These are phyloP conservation scores for Aselliscus stoliczkanus DNA, from an alignment of 2,797 vertebrate genomes.

Conservation along the genomic window DNA sequence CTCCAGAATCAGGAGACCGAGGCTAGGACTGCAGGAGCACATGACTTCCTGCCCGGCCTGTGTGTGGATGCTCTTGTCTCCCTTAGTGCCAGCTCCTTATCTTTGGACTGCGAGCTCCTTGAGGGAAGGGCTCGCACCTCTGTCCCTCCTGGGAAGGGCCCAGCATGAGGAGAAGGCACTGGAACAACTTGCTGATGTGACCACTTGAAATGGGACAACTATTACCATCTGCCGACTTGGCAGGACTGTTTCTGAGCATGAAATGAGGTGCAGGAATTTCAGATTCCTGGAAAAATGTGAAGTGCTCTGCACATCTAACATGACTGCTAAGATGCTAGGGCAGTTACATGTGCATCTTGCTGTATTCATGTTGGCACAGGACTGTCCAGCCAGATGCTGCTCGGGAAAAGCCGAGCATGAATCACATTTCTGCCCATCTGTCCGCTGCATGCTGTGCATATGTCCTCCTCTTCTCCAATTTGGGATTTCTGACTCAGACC, in stretches of 20 bases:
- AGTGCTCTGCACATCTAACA: not conserved
- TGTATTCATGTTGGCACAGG: not conserved
- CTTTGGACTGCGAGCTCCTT: not conserved
- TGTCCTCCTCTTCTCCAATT: not conserved
- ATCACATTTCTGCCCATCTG: not conserved
- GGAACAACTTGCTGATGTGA: not conserved
- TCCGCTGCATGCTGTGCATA: not conserved
- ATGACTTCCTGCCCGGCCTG: not conserved
- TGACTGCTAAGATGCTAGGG: fast-evolving
- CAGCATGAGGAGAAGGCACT: not conserved
- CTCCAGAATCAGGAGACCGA: not conserved
- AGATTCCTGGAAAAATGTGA: not conserved
- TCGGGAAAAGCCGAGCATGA: not conserved
- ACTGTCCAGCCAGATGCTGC: not conserved
- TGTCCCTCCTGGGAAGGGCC: not conserved
- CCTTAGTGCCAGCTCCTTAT: not conserved
- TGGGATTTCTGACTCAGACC: not conserved
- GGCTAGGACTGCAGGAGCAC: not conserved
- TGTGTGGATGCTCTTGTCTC: not conserved
- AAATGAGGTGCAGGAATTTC: not conserved
- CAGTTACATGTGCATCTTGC: not conserved
- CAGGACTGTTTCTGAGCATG: not conserved
- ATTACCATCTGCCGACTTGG: not conserved
- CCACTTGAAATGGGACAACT: not conserved
- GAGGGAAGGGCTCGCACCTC: not conserved